Conservation (phyloP, 2,113 vertebrate species). For the Cygnus atratus region DNA sequence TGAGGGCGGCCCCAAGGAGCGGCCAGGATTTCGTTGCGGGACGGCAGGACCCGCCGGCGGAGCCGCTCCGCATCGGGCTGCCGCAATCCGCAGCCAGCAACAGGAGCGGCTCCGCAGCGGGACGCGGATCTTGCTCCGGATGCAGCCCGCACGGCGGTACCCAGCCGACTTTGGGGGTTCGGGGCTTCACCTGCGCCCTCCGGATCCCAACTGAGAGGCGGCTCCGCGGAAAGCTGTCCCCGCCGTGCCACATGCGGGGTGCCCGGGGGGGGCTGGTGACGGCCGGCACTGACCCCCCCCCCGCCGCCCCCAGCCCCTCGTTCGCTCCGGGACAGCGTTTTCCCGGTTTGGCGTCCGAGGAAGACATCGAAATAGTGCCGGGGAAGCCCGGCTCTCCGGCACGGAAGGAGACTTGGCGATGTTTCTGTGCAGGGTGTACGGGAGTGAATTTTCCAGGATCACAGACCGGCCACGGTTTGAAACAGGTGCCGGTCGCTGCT, state of each 20-base stretch:
- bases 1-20: neutral
- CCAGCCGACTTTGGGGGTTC: too few species aligned
- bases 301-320: too few species aligned
- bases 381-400: neutral
- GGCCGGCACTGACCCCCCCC: neutral
- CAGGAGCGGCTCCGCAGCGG: too few species aligned
- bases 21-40: constrained; percentile 19
- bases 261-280: neutral
- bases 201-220: neutral
- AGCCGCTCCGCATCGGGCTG: neutral
- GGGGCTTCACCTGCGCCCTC: neutral
- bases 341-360: neutral
- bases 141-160: too few species aligned
- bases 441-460: neutral
- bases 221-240: neutral
- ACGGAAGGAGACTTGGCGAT: neutral
- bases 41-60: neutral
- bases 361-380: neutral
- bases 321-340: neutral
- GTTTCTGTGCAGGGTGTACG: neutral
- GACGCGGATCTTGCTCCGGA: too few species aligned
- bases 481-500: neutral
- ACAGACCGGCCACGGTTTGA: neutral
- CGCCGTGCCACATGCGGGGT: neutral
- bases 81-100: too few species aligned